Evolutionary conservation across 2,888 invertebrate species (phyloP).

Genomic region (Elysia crispata): DNA sequence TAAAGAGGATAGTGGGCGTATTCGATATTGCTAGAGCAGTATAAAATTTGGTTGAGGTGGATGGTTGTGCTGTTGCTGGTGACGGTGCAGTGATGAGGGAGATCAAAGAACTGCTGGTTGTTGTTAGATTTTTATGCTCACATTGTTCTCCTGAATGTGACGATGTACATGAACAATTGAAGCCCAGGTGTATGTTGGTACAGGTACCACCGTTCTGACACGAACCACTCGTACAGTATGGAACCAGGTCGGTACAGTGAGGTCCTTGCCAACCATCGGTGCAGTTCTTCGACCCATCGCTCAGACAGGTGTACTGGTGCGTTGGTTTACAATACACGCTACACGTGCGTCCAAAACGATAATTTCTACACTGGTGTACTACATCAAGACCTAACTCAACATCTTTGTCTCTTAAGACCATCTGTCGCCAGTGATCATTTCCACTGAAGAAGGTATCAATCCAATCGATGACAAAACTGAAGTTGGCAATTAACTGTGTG

Average conservation of each 20-base stretch:
- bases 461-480: background rate
- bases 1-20: too few relatives aligned
- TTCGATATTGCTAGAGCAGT: too few relatives aligned
- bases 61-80: too few relatives aligned
- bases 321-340: background rate
- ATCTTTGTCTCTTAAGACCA: background rate
- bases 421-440: background rate
- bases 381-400: background rate
- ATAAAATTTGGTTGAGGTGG: too few relatives aligned
- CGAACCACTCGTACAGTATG: background rate
- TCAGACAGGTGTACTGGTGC: background rate
- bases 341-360: background rate
- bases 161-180: background rate
- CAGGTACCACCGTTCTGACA: background rate
- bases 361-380: background rate
- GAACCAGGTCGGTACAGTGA: background rate
- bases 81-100: too few relatives aligned
- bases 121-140: too few relatives aligned
- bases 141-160: background rate
- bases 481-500: background rate
- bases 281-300: background rate
- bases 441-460: background rate
- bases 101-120: too few relatives aligned
- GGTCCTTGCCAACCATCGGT: background rate
- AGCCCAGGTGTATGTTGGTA: background rate